phyloP scores from a whole-genome alignment of 2,797 vertebrate species.

The Trematomus bernacchii region DNA sequence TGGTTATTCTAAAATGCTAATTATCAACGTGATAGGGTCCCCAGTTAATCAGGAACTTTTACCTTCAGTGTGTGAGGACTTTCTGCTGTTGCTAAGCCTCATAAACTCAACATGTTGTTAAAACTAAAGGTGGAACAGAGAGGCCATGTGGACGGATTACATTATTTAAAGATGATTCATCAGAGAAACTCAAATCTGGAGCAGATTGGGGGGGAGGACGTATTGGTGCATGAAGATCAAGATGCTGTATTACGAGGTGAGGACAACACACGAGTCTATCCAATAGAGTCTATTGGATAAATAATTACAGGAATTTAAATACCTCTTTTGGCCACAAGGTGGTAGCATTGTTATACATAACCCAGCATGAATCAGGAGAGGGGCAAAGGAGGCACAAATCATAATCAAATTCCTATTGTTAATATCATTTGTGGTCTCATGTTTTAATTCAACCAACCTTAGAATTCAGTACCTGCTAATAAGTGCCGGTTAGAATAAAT shows the following conservation, averaged over 20 bases:
- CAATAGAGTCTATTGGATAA: not conserved
- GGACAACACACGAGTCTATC: too few species aligned
- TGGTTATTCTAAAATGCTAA: not conserved
- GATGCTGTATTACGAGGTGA: not conserved
- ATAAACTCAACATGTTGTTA: too few species aligned
- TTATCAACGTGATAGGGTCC: too few species aligned
- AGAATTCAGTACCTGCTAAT: not conserved
- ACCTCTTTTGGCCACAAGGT: conserved; percentile 37
- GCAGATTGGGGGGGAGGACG: not conserved
- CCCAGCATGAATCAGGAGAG: conserved; percentile 15
- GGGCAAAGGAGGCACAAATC: not conserved
- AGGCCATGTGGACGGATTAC: not conserved
- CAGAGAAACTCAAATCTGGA: not conserved
- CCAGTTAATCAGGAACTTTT: too few species aligned
- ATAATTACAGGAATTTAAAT: not conserved
- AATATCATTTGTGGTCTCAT: conserved; percentile 1
- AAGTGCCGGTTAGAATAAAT: conserved; percentile 20
- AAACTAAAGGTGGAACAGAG: too few species aligned
- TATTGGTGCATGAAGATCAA: not conserved
- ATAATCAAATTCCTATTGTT: not conserved
- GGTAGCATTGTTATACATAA: conserved; percentile 33
- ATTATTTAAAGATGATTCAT: not conserved
- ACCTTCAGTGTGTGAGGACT: not conserved
- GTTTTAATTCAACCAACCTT: not conserved
- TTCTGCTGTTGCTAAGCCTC: too few species aligned